Percentiles rank a stretch among this genome's conserved stretches.
These are phyloP conservation scores for Branchellion lobata DNA, from an alignment of 2,888 invertebrate genomes.

Conservation along the genomic window DNA sequence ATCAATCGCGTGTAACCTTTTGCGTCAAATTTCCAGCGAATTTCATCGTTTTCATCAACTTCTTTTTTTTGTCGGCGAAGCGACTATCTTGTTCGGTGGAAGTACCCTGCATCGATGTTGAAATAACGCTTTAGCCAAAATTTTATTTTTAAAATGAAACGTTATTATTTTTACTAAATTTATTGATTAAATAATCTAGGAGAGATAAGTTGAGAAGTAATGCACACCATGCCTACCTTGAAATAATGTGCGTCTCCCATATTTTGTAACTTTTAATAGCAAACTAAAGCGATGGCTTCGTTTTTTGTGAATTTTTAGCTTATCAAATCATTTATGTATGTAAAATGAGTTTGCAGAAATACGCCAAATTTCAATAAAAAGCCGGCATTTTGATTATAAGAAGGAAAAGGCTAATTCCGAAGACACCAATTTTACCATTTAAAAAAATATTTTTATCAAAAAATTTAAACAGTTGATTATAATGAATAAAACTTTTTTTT, in stretches of 20 bases:
- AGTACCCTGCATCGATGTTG: slow-evolving; percentile 79
- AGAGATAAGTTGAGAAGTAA: too few relatives aligned
- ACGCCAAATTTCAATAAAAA: background rate
- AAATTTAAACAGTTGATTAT: too few relatives aligned
- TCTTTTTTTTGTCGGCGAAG: slow-evolving; percentile 99
- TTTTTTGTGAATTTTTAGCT: background rate
- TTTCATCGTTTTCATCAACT: slow-evolving; percentile 96
- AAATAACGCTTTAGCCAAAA: background rate
- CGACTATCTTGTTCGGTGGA: slow-evolving; percentile 97
- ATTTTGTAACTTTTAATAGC: slow-evolving; percentile 40
- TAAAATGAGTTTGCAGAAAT: background rate
- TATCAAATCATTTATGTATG: background rate
- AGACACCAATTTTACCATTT: too few relatives aligned
- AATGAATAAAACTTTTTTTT: too few relatives aligned
- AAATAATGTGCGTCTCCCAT: slow-evolving; percentile 65
- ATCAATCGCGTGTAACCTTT: slow-evolving; percentile 69
- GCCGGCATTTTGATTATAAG: background rate
- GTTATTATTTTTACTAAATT: background rate
- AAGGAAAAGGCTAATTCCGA: too few relatives aligned
- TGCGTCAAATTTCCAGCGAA: slow-evolving; percentile 90
- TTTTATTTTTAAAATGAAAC: background rate
- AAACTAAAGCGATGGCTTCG: background rate
- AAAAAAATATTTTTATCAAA: too few relatives aligned
- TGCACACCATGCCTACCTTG: slow-evolving; percentile 57
- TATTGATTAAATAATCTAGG: background rate